phyloP scores from a whole-genome alignment of 2,888 invertebrate species.

The Rhingia rostrata region DNA sequence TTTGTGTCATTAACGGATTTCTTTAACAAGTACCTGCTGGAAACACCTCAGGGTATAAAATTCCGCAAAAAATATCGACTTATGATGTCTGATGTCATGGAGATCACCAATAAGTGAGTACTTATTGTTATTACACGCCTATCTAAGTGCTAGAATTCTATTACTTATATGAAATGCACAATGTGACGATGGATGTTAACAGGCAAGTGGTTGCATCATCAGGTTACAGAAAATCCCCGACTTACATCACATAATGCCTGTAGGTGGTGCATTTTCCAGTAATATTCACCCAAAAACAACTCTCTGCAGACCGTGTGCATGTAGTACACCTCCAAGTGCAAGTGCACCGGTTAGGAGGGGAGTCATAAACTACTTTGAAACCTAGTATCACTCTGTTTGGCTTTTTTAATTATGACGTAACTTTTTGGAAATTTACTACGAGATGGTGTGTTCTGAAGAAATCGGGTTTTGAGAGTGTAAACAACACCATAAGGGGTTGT shows the following conservation, averaged over 20 bases:
- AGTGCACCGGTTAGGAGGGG: too few species aligned
- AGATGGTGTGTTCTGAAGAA: background rate
- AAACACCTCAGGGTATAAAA: constrained; percentile 85
- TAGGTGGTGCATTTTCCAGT: background rate
- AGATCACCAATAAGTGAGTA: constrained; percentile 90
- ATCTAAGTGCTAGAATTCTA: too few species aligned
- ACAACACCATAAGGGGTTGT: background rate
- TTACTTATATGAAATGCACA: background rate
- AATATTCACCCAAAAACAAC: background rate
- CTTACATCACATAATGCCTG: constrained; percentile 17
- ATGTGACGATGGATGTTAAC: background rate
- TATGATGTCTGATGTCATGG: constrained; percentile 87
- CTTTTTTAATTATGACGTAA: constrained; percentile 27
- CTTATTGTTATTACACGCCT: constrained; percentile 68
- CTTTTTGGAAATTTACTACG: constrained; percentile 1
- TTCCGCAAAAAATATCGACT: constrained; percentile 87
- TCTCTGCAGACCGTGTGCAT: too few species aligned
- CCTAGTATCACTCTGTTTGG: background rate
- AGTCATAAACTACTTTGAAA: background rate
- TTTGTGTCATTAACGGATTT: constrained; percentile 88
- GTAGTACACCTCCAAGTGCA: too few species aligned
- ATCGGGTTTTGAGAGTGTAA: background rate
- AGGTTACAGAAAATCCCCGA: background rate
- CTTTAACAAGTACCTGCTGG: constrained; percentile 85
- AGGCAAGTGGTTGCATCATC: constrained; percentile 58